Conservation (phyloP, 2,113 vertebrate species). For the Etheostoma cragini region DNA sequence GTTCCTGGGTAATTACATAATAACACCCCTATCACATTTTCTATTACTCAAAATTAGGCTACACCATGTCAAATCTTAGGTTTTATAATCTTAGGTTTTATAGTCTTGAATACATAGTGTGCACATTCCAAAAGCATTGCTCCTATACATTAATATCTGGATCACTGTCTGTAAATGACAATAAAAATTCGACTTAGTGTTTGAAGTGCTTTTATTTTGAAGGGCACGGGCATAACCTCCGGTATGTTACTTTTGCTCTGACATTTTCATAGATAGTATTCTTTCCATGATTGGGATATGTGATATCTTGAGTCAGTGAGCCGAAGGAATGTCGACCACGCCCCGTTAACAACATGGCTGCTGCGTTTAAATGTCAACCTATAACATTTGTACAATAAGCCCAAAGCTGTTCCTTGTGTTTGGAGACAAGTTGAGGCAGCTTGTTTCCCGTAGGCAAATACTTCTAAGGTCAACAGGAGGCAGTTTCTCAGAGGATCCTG, state of each 20-base stretch:
- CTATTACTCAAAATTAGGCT: background rate
- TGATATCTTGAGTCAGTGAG: background rate
- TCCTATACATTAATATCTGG: too few species aligned
- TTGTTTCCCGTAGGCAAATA: constrained; percentile 1
- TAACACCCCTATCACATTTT: background rate
- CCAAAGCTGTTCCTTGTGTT: background rate
- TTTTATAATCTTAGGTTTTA: too few species aligned
- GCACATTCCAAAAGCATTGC: too few species aligned
- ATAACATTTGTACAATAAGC: background rate
- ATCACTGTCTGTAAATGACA: background rate
- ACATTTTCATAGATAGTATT: too few species aligned
- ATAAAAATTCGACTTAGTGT: background rate
- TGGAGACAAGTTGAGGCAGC: background rate
- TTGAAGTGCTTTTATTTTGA: constrained; percentile 38
- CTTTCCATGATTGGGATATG: too few species aligned
- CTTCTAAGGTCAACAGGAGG: constrained; percentile 32
- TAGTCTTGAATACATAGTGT: background rate
- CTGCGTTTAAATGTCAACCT: background rate
- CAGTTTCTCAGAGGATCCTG: background rate
- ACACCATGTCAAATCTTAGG: background rate
- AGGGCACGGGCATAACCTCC: fast-evolving
- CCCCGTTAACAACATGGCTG: background rate
- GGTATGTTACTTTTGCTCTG: background rate
- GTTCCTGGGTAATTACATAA: too few species aligned
- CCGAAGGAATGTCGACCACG: constrained; percentile 31